These are phyloP conservation scores for Centrocercus urophasianus DNA, from an alignment of 2,113 vertebrate species.

Conservation along the genomic window DNA sequence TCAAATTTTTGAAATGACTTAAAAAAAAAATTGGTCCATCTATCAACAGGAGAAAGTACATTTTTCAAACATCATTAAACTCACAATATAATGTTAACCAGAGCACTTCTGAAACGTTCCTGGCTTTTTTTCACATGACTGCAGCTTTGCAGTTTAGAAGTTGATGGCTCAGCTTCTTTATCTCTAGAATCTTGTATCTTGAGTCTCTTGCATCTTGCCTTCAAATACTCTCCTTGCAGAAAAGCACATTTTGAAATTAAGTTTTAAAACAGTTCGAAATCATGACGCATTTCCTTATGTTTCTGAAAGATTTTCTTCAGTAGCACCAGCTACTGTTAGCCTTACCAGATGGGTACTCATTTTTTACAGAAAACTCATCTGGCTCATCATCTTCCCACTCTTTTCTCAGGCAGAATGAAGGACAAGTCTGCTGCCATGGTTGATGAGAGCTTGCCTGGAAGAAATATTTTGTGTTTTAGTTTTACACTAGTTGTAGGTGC, in stretches of 20 bases:
- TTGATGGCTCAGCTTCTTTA: constrained; percentile 33
- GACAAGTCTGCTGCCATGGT: constrained; percentile 75
- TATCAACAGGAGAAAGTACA: not conserved
- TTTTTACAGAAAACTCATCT: constrained; percentile 54
- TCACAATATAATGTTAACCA: constrained; percentile 82
- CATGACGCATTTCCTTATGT: not conserved
- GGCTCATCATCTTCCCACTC: constrained; percentile 19
- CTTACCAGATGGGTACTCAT: constrained; percentile 76
- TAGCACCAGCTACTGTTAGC: not conserved
- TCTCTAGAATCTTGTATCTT: constrained; percentile 6
- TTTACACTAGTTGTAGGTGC: not conserved
- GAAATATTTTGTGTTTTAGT: not conserved
- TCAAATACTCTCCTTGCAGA: constrained; percentile 58
- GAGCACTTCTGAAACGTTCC: constrained; percentile 78
- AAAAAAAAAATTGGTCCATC: not conserved
- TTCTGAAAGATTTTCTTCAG: not conserved
- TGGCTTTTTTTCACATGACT: constrained; percentile 53
- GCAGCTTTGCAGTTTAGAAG: constrained; percentile 41
- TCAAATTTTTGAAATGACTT: not conserved
- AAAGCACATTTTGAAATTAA: not conserved
- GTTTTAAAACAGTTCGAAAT: not conserved
- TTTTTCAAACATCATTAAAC: constrained; percentile 10
- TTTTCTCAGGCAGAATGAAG: constrained; percentile 68
- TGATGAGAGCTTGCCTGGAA: constrained; percentile 76
- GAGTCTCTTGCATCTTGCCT: constrained; percentile 4